Base-by-base conservation (phyloP, 2,113 vertebrate genomes). In the Cromileptes altivelis region DNA sequence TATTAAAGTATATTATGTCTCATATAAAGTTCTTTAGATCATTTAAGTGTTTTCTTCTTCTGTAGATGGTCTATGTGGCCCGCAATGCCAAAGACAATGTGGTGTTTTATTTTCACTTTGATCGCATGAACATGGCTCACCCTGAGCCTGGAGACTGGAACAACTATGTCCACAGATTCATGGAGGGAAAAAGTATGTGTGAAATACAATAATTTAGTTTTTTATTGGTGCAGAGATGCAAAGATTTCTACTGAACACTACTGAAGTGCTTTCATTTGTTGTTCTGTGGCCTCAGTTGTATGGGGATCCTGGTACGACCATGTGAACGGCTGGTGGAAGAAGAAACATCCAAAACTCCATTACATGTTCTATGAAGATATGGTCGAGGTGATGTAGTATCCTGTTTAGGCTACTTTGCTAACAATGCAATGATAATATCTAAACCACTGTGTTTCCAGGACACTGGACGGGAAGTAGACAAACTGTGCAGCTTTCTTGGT, bases 81-180 rank as follows among this genome's bases (percentile, higher is more conserved):
- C 96, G 96, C 82, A 98, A 97, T 80, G 94, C 96, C 61, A 98
- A 97, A 82, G 97, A 98, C 94, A 96, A 86, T 27, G 70, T 94
- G 53, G 96, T 98, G 13, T 97, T 97, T n/a, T 97, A 93, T 89
- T 97, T 95, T 80, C 95, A 98, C 81, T 97, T 97, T 92, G 94
- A 96, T 71, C 94, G 93, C 71, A 97, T 98, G 97, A 95, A 92
- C 82, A 82, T 50, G 77, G 61, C 0, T 11, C 0, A 96, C 8
- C 96, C 96, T 55, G 94, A 96, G 0, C 92, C 97, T 79, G 96
- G 95, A 72, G 95, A 95, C 12, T 96, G 95, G 95, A 95, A 89
- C 19, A 94, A 91, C 37, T 97, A 88, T 50, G 8, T 96, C 4
- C 90, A 96, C 40, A 93, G 82, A 73, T 97, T 96, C 88, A 89